A percentile compares a stretch with the other conserved stretches of the same genome.
Evolutionary conservation across 1,140 invertebrate species (phyloP).

Genomic region (Apocrypta bakeri): DNA sequence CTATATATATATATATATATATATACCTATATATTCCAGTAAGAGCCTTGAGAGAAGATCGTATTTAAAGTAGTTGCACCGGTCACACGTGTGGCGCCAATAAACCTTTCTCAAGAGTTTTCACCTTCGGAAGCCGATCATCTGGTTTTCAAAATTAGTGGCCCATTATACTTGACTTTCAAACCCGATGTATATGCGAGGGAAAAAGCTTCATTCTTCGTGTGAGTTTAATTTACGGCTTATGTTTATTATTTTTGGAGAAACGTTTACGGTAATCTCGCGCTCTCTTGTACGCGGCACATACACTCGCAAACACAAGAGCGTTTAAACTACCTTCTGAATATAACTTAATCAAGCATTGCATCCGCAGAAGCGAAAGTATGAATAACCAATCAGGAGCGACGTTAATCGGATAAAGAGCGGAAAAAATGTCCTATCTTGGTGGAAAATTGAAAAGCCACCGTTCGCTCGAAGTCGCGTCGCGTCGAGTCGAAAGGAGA

Average conservation of each 20-base stretch:
- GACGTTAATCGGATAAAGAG: neutral
- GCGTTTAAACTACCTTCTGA: neutral
- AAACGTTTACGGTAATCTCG: no score
- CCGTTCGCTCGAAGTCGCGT: neutral
- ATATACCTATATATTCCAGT: neutral
- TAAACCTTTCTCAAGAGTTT: conserved; percentile 33
- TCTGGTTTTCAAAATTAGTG: conserved; percentile 8
- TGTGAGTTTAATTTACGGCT: neutral
- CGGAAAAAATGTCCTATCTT: neutral
- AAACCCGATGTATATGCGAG: neutral
- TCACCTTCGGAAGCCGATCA: conserved; percentile 26
- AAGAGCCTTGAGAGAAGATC: conserved; percentile 4
- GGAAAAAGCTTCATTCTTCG: no score
- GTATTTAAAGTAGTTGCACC: neutral
- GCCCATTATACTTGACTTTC: conserved; percentile 18
- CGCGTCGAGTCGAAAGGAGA: neutral
- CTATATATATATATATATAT: no score
- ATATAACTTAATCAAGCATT: neutral
- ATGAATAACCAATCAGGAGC: neutral
- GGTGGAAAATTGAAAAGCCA: neutral
- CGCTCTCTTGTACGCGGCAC: no score
- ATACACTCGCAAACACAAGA: no score
- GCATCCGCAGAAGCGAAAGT: neutral
- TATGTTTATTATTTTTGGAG: neutral
- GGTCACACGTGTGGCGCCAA: conserved; percentile 33